Evolutionary conservation across 1,140 invertebrate genomes (phyloP), one percentile per base, ranked within the genome.

Genomic region (Yoshiicerus persimilis): DNA sequence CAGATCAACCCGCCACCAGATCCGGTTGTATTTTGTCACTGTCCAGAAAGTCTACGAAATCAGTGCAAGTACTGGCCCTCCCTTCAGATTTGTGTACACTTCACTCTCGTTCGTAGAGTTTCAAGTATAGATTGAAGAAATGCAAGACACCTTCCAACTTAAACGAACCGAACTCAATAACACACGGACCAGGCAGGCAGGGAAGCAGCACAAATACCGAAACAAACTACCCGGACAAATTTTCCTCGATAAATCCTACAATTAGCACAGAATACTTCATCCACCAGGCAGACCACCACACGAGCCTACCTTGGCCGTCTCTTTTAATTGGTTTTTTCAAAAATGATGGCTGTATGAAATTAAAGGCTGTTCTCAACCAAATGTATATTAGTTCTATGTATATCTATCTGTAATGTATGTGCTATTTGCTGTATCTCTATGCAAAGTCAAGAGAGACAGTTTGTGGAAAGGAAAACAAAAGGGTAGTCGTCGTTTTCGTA

Each of bases 381-480:
- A 13, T n/a, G 75, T 77, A 32, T 77, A 77, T 70, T n/a, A n/a
- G 27, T 80, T 36, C 75, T 36, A 80, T 80, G 16, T 80, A 34
- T 36, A 80, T 36, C 25, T 70, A 70, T 25, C 66, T 30, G 27
- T 70, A 27, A 30, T 30, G 27, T 70, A n/a, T n/a, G 66, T 70
- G 66, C 66, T 70, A 27, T 70, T 30, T 70, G 66, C 30, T 16
- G 66, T 70, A 70, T 80, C 75, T 80, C 75, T 80, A 80, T 80
- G 75, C 32, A 80, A 80, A 80, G 75, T 80, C 75, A 80, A 80
- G 75, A 80, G 75, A 80, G 75, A 80, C 75, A 80, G 75, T 80
- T 80, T 80, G 75, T 80, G 32, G 75, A 80, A 80, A 80, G 75
- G 75, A 80, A 80, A 80, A 80, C 75, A 80, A 80, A 80, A 80